These are phyloP conservation scores for Dryobates pubescens DNA, from an alignment of 2,797 vertebrate species.

Conservation along the genomic window DNA sequence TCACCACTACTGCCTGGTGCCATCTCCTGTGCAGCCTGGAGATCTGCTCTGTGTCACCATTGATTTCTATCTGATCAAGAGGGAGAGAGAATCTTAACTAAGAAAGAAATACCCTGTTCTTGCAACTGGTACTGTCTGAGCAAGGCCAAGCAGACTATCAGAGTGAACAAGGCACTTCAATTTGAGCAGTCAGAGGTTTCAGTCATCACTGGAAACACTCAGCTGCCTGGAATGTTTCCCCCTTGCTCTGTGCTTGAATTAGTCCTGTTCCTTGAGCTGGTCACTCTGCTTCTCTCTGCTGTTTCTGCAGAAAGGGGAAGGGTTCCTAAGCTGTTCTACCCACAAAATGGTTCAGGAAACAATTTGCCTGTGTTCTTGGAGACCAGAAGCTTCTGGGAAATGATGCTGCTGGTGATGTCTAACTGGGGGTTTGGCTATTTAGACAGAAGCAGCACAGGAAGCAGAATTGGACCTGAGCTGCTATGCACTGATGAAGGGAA, in stretches of 20 bases:
- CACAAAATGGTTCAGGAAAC: neutral
- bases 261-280: neutral
- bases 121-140: neutral
- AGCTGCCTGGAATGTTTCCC: neutral
- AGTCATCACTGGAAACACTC: neutral
- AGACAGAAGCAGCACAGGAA: neutral
- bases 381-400: neutral
- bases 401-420: neutral
- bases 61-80: neutral
- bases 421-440: neutral
- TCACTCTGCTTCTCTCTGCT: neutral
- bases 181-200: neutral
- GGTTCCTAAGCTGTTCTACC: neutral
- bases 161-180: neutral
- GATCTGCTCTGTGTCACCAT: neutral
- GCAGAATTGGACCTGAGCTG: rapidly evolving
- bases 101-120: neutral
- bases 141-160: neutral
- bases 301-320: neutral
- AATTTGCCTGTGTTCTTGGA: neutral
- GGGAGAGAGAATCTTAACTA: neutral
- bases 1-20: neutral
- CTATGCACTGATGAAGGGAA: neutral
- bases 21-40: neutral
- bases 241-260: neutral